Evolutionary conservation across 2,113 vertebrate species (phyloP), one percentile per base, ranked within the genome.

Genomic region (Mungos mungo): DNA sequence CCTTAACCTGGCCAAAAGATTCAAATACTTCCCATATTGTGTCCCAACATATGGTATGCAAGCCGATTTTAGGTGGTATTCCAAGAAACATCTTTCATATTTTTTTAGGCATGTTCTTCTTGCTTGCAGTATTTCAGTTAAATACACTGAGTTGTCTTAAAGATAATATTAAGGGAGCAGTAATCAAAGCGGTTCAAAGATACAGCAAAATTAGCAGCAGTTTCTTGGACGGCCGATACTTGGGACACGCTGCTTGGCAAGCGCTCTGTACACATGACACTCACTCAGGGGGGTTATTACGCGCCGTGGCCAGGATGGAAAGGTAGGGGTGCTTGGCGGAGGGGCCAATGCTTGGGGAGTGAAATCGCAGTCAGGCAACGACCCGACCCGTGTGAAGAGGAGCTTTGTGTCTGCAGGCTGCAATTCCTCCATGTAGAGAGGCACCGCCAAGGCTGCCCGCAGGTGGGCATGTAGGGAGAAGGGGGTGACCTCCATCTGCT

Each of bases 101-200:
- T 5, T 63, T 95, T 92, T 92, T 29, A n/a, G 84, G 60, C 8
- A 38, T 79, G 45, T 47, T 88, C 63, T 80, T 94, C 63, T 80
- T 94, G 77, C 35, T 91, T 85, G 50, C 3, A n/a, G 10, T 57
- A 15, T 65, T 83, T 93, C 93, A 82, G 60, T 77, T 92, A 69
- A 81, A 65, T 68, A 54, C 92, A 93, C 35, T 18, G 54, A 91
- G 33, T 79, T 96, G 88, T 52, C 50, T 90, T 95, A 68, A 82
- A 66, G 41, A 35, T n/a, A 93, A 76, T 63, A 79, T 83, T 45
- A 83, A 87, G 57, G 71, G 96, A 60, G 82, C 63, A 82, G 33
- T n/a, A 65, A 85, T 47, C 0, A 0, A 50, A 45, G 21, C 71
- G 3, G 31, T 66, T 92, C n/a, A 93, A 90, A 85, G 77, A 38